Base-by-base conservation (phyloP, 1,140 invertebrate species). In the Tachypleus tridentatus region DNA sequence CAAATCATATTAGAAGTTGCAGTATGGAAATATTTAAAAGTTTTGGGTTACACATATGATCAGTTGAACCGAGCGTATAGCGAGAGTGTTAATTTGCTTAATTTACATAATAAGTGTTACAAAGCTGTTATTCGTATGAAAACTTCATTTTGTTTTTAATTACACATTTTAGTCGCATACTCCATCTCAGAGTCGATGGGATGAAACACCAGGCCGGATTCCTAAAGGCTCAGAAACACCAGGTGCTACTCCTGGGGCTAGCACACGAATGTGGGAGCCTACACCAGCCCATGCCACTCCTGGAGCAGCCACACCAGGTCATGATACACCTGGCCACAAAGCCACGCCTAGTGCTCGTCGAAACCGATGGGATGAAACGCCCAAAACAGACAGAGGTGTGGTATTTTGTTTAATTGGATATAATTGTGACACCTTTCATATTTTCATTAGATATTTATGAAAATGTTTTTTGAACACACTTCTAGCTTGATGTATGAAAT, bases 281-380 rank as follows among this genome's bases (percentile, higher is more conserved):
- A 98, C 95, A 8, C 95, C 95, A 57, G 76, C 70, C n/a, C 66
- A 72, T 54, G 87, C 88, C 10, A 96, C 93, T 58, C 91, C 91
- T 9, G 90, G 89, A 8, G 86, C 87, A 60, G 84, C 82, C 57
- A 97, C 93, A 5, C 93, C 92, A 5, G 89, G 91, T 47, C 82
- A 88, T 58, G 91, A 92, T 71, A 95, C 92, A 2, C 92, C 92
- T 3, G 88, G 87, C 1, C 88, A 91, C 70, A 87, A 87, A 69
- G 71, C 71, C 6, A 81, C 76, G 81, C 86, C 83, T 8, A 85
- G 84, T 47, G 85, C 85, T 11, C 78, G 94, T 11, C 82, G 95
- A 64, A 99, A 99, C 80, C 85, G 97, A 65, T 99, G 97, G 97
- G 97, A 99, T 81, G 97, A 99, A 80, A 99, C 97, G 3, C 96